Evolutionary conservation across 2,113 vertebrate species (phyloP).

Genomic region (Antigone vipio): DNA sequence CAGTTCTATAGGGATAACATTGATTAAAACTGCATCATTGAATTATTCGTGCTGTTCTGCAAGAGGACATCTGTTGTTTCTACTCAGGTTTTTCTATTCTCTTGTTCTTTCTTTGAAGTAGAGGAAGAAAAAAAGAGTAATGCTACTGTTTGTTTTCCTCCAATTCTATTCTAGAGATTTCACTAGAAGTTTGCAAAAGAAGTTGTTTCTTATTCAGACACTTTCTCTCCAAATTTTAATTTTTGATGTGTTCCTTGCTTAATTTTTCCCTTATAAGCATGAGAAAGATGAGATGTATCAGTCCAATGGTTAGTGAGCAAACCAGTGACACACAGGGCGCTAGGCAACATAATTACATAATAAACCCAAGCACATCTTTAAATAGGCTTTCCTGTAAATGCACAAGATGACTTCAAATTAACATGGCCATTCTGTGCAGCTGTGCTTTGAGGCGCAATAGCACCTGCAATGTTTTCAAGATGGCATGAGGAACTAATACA

Average conservation of each 20-base stretch:
- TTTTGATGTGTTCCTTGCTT: background rate
- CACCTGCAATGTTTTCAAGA: slow-evolving; percentile 44
- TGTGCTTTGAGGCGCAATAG: slow-evolving; percentile 39
- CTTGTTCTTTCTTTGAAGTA: background rate
- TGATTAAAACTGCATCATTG: background rate
- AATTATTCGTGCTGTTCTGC: background rate
- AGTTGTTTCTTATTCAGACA: slow-evolving; percentile 53
- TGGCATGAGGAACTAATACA: slow-evolving; percentile 24
- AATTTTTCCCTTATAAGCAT: background rate
- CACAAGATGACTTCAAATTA: slow-evolving; percentile 20
- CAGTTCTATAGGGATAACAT: background rate
- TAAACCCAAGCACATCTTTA: slow-evolving; percentile 50
- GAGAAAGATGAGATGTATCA: background rate
- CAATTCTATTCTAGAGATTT: background rate
- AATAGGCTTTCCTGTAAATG: slow-evolving; percentile 47
- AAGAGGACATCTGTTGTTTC: background rate
- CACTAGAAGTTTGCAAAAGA: slow-evolving; percentile 17
- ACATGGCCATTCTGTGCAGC: slow-evolving; percentile 37
- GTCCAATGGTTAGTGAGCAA: slow-evolving; percentile 44
- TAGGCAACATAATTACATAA: slow-evolving; percentile 52
- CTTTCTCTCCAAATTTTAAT: background rate
- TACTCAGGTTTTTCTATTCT: background rate
- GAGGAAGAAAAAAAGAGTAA: background rate
- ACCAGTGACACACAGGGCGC: slow-evolving; percentile 18
- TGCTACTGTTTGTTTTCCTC: background rate